Base-by-base conservation (phyloP, 2,113 vertebrate species). In the Lamprotornis superbus region DNA sequence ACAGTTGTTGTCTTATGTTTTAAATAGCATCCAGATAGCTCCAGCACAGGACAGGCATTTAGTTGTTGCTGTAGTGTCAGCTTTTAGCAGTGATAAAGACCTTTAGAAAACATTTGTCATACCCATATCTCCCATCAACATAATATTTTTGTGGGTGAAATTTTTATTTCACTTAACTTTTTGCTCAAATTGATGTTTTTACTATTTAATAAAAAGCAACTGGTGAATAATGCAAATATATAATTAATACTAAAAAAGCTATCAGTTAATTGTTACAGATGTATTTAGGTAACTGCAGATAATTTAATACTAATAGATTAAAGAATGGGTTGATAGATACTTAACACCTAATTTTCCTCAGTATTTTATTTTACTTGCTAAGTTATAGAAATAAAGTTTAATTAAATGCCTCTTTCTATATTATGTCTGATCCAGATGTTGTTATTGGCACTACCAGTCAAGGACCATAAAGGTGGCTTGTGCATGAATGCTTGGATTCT, bases 71-170 rank as follows among this genome's bases (percentile, higher is more conserved):
- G 53, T 88, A 0, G 0, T 27, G 50, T 70, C 69, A 89, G 47
- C 33, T 67, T 92, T 67, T 47, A 71, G 52, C 52, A 67, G 59
- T 33, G 69, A 27, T 59, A 21, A 81, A 47, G 60, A 83, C 25
- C 35, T 83, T 77, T 73, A 67, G 47, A 75, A 81, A 55, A 52
- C 1, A 0, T 46, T 87, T 55, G 23, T 67, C 28, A 5, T 85
- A 39, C 10, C 40, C 0, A 0, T 63, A 11, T 67, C 30, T 67
- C 7, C 39, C 74, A 19, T 63, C 23, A 78, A 13, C 2, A 1
- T 14, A 46, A 4, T 61, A 33, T 49, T 92, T 89, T 40, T n/a
- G 1, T 7, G 10, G 7, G 17, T 78, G 49, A 46, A n/a, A 4
- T 39, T 37, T 56, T 60, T 83, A 55, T 75, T 82, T 82, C 28